phyloP scores from a whole-genome alignment of 2,888 invertebrate species.

The Koerneria pararmatus region DNA sequence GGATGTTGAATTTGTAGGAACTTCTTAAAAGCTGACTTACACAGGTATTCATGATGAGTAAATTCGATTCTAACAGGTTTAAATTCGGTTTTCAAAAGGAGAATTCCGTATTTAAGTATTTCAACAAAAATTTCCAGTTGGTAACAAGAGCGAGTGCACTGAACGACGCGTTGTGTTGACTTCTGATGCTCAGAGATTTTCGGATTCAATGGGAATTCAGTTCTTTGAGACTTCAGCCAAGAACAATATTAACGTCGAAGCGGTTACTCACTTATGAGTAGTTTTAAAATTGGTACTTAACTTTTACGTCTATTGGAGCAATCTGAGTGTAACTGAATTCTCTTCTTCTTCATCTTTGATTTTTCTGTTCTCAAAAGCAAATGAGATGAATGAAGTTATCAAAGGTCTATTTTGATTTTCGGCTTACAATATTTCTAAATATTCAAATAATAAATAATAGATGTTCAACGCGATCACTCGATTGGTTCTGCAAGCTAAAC shows the following conservation, averaged over 20 bases:
- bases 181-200: constrained; percentile 92
- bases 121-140: constrained; percentile 72
- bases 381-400: neutral
- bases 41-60: too few relatives aligned
- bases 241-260: constrained; percentile 97
- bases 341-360: neutral
- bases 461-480: constrained; percentile 74
- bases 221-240: constrained; percentile 98
- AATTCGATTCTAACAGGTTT: too few relatives aligned
- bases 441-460: constrained; percentile 61
- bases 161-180: constrained; percentile 91
- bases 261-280: constrained; percentile 69
- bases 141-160: constrained; percentile 92
- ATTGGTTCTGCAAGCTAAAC: constrained; percentile 80
- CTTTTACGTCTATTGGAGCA: neutral
- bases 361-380: constrained; percentile 3
- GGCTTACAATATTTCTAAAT: neutral
- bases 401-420: neutral
- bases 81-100: too few relatives aligned
- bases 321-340: neutral
- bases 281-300: neutral
- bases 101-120: too few relatives aligned
- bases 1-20: too few relatives aligned
- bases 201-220: constrained; percentile 92
- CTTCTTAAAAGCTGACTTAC: too few relatives aligned